Conservation (phyloP, 2,797 vertebrate genomes). For the Lindbergichthys nudifrons region DNA sequence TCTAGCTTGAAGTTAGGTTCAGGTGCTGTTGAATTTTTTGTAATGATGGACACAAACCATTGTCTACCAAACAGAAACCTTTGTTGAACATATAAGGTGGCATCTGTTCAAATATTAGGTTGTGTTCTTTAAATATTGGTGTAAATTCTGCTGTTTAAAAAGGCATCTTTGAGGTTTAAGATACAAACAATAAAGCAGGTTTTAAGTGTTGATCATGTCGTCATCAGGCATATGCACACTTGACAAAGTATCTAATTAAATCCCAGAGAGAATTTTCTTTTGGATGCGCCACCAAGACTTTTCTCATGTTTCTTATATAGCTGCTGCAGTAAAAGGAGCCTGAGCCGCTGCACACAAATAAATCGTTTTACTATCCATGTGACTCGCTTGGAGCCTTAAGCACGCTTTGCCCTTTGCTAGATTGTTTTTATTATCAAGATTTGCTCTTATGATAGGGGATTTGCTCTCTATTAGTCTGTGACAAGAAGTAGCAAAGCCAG, state of each 20-base stretch:
- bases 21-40: not conserved
- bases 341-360: constrained; percentile 26
- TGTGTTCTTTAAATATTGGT: not conserved
- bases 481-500: constrained; percentile 2
- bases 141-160: not conserved
- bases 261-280: constrained; percentile 33
- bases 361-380: not conserved
- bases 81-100: not conserved
- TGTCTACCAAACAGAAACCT: not conserved
- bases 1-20: not conserved
- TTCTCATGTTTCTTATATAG: constrained; percentile 31
- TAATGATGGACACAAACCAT: not conserved
- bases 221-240: constrained; percentile 19
- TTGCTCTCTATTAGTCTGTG: constrained; percentile 19
- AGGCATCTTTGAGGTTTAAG: not conserved
- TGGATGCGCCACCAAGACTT: constrained; percentile 5
- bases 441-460: constrained; percentile 9
- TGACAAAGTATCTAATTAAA: constrained; percentile 43
- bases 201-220: constrained; percentile 18
- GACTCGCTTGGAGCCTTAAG: constrained; percentile 5
- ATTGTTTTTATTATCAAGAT: constrained; percentile 36
- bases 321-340: constrained; percentile 33
- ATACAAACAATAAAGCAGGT: not conserved
- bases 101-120: not conserved
- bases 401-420: constrained; percentile 6